Conservation (phyloP, 2,797 vertebrate species). For the Labeo calbasu region DNA sequence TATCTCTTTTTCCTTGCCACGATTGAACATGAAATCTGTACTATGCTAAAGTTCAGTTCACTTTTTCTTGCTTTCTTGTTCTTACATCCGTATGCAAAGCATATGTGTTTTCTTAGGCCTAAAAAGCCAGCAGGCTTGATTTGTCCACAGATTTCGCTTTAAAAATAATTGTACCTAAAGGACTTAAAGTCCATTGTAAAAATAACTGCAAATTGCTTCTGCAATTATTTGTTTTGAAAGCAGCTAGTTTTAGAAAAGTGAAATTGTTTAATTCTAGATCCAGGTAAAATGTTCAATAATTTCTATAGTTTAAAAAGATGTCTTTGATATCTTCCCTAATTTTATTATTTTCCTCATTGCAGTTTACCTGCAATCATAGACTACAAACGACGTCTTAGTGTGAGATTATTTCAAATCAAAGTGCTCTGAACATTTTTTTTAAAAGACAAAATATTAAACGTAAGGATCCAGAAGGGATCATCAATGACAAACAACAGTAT, state of each 20-base stretch:
- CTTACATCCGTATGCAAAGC: slow-evolving; percentile 31
- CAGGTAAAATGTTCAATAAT: not conserved
- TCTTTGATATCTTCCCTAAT: not conserved
- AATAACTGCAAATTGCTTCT: not conserved
- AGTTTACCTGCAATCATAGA: not conserved
- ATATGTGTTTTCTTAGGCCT: not conserved
- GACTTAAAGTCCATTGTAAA: not conserved
- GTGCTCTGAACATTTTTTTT: not conserved
- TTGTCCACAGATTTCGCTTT: not conserved
- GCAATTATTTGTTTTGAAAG: not conserved
- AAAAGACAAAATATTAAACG: not conserved
- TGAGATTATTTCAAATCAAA: not conserved
- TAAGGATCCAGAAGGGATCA: slow-evolving; percentile 6
- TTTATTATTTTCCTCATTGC: not conserved
- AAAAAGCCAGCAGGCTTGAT: not conserved
- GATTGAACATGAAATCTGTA: slow-evolving; percentile 8
- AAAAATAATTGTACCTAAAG: not conserved
- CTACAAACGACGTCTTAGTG: not conserved
- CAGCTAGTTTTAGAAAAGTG: slow-evolving; percentile 12
- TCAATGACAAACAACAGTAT: slow-evolving; percentile 47
- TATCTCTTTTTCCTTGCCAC: slow-evolving; percentile 37
- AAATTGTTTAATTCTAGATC: not conserved
- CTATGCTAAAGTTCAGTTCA: slow-evolving; percentile 65
- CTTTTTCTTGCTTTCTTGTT: slow-evolving; percentile 61
- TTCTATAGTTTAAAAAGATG: not conserved